Conservation (phyloP, 1,140 invertebrate genomes). For the Panagrolaimus sp. region DNA sequence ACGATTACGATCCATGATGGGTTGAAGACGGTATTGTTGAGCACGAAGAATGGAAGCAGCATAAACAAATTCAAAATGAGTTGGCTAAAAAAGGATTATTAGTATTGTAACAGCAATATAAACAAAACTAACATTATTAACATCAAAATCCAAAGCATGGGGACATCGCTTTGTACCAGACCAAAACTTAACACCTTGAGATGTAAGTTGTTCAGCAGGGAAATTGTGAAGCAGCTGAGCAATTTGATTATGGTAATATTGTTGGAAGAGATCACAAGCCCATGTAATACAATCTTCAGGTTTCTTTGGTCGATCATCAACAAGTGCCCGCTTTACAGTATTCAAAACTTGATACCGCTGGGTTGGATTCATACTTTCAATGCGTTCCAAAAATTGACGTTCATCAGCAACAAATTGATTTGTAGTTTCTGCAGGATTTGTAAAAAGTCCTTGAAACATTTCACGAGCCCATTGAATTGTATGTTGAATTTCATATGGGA, state of each 20-base stretch:
- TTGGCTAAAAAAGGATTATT: constrained; percentile 15
- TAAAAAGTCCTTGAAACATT: constrained; percentile 88
- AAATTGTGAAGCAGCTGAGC: constrained; percentile 93
- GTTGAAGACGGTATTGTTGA: constrained; percentile 77
- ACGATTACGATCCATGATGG: constrained; percentile 68
- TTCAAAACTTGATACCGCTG: constrained; percentile 72
- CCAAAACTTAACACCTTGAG: constrained; percentile 88
- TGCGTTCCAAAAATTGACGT: constrained; percentile 49
- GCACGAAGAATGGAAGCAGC: constrained; percentile 88
- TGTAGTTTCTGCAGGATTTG: constrained; percentile 81
- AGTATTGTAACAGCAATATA: not conserved
- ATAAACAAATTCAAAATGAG: constrained; percentile 83
- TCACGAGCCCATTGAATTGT: constrained; percentile 94
- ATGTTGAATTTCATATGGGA: constrained; percentile 97
- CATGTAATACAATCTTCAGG: constrained; percentile 84
- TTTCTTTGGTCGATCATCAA: constrained; percentile 75
- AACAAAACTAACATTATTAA: constrained; percentile 42
- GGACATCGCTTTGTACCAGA: constrained; percentile 96
- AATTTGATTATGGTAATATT: constrained; percentile 90
- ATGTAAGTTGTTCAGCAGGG: constrained; percentile 82
- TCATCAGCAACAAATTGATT: constrained; percentile 71
- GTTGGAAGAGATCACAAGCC: constrained; percentile 84
- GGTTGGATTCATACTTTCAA: constrained; percentile 42
- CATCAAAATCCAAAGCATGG: constrained; percentile 66
- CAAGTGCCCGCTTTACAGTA: constrained; percentile 76